Percentiles rank a stretch among this genome's conserved stretches.
Evolutionary conservation across 2,113 vertebrate species (phyloP).

Genomic region (Sorex araneus): DNA sequence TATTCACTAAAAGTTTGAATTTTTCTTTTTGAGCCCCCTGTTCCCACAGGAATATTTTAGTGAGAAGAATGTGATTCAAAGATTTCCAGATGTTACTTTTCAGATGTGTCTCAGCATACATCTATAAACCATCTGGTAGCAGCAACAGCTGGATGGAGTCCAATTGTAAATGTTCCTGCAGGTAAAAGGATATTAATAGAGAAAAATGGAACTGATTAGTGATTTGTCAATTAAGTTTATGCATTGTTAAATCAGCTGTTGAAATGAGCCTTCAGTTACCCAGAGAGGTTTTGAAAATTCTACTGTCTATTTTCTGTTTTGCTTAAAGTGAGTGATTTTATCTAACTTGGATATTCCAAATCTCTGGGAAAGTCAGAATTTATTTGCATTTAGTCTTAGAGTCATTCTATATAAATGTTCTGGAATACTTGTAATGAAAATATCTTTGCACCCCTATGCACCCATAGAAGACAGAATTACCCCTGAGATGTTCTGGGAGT

Average conservation of each 20-base stretch:
- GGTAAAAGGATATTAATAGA: conserved; percentile 68
- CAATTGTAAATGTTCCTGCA: conserved; percentile 69
- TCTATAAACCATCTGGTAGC: conserved; percentile 74
- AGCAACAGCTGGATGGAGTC: conserved; percentile 72
- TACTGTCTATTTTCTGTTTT: background rate
- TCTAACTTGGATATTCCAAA: background rate
- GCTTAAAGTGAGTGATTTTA: background rate
- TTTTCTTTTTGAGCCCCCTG: conserved; percentile 39
- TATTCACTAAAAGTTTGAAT: conserved; percentile 40
- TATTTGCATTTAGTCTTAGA: background rate
- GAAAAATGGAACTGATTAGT: conserved; percentile 49
- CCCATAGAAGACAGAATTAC: too few relatives aligned
- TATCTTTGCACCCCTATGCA: background rate
- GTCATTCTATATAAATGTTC: too few relatives aligned
- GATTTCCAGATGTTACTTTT: conserved; percentile 80
- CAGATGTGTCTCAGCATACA: conserved; percentile 69
- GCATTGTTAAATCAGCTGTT: conserved; percentile 58
- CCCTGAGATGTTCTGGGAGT: too few relatives aligned
- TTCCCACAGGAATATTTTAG: conserved; percentile 72
- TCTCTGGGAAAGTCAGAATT: background rate
- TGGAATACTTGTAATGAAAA: background rate
- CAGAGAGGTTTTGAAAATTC: conserved; percentile 17
- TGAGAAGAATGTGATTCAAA: conserved; percentile 75
- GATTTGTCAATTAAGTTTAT: conserved; percentile 54
- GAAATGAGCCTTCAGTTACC: conserved; percentile 45